A percentile compares a stretch with the other conserved stretches of the same genome.
phyloP scores from a whole-genome alignment of 1,140 invertebrate genomes.

The Plectrocnemia conspersa region DNA sequence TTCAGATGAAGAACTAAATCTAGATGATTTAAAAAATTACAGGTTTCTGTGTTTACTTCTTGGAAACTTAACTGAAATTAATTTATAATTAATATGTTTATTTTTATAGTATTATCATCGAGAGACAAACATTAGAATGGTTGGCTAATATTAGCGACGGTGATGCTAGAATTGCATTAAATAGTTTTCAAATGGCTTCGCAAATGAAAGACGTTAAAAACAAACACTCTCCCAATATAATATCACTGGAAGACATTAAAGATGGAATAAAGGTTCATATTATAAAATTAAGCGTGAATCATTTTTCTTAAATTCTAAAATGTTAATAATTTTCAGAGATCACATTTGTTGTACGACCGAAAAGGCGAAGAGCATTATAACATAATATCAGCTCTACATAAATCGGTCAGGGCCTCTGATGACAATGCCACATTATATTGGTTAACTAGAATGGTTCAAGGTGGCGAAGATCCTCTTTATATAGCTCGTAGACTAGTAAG shows the following conservation, averaged over 20 bases:
- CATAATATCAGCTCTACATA: constrained; percentile 76
- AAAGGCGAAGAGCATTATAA: constrained; percentile 83
- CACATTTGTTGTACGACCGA: constrained; percentile 72
- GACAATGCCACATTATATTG: constrained; percentile 80
- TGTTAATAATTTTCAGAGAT: constrained; percentile 51
- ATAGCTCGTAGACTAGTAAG: constrained; percentile 72
- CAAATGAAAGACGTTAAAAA: constrained; percentile 45
- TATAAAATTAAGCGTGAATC: not conserved
- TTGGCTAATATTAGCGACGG: constrained; percentile 74
- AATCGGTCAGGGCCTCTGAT: constrained; percentile 79
- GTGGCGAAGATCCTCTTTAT: constrained; percentile 80
- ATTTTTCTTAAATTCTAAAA: not conserved
- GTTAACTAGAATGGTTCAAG: constrained; percentile 73
- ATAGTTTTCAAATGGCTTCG: constrained; percentile 68
- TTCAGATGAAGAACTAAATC: not conserved
- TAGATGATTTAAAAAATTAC: not conserved
- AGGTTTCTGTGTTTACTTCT: not conserved
- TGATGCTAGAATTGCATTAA: constrained; percentile 73
- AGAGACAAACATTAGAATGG: constrained; percentile 61
- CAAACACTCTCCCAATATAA: constrained; percentile 37
- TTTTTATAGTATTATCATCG: constrained; percentile 48
- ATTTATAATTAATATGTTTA: not conserved
- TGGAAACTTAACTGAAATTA: not conserved
- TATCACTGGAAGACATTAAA: constrained; percentile 61
- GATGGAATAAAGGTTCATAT: constrained; percentile 57